Evolutionary conservation across 30 jellyfish, hydroid and myxozoan genomes (phyloP), one percentile per base, ranked within the genome.

Genomic region (Chironex yamaguchii): DNA sequence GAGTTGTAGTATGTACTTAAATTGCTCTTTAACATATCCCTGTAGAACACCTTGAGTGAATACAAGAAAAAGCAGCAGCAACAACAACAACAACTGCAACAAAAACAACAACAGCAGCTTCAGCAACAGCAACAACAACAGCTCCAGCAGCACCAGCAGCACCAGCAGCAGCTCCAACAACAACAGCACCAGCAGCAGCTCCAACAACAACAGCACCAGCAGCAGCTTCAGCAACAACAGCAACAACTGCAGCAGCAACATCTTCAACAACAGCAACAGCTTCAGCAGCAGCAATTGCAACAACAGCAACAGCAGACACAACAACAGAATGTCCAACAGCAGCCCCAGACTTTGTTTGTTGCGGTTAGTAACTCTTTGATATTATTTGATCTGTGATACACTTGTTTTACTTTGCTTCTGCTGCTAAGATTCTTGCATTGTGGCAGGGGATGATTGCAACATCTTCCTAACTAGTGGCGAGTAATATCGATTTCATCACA

Each of bases 71-170:
- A 28, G 48, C 96, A 36, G 67, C 91, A 4, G 58, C 77, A 32
- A 69, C 81, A 53, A 30, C 84, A 49, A 76, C 96, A 64, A 74
- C 90, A 25, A 76, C 96, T 20, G 54, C 76, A 2, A 3, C 67
- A 53, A 25, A 73, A 48, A 76, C 80, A 9, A 65, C 90, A 25
- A 13, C 71, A 28, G 49, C 96, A 77, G 67, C 96, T 25, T 63
- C 88, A 66, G 74, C 70, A 79, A 58, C 88, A 32, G 58, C 86
- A 67, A 36, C 91, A 33, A 34, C 62, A 3, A 28, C 82, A 4
- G 34, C 76, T 1, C 30, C 25, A 2, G 11, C 3, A 3, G 29
- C 75, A 49, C 29, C 87, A 17, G 33, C 90, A 50, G 49, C 58
- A 76, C 64, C 76, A 78, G 62, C 95, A 35, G 65, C 63, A 32